Base-by-base conservation (phyloP, 1,140 invertebrate species). In the Drosophila teissieri region DNA sequence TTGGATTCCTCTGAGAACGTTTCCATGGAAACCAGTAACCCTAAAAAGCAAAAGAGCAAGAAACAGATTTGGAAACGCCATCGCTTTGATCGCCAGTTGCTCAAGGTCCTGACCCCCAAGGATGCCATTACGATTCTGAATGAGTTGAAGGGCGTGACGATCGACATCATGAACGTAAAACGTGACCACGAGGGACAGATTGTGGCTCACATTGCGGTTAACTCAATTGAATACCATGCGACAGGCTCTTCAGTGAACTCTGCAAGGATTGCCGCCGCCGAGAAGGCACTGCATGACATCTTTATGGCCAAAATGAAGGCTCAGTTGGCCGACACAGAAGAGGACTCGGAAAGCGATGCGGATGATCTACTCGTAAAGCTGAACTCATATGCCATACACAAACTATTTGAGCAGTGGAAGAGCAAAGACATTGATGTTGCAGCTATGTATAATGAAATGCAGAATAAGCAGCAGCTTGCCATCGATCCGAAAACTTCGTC, bases 361-460 rank as follows among this genome's bases (percentile, higher is more conserved):
- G 27, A 51, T 11, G 14, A 15, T 34, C 1, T 51, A 14, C 95
- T 95, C 1, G 96, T 95, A 95, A 94, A 95, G 68, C 92, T 96
- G 68, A 95, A 95, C 3, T 95, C 95, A 54, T 96, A 95, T 92
- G 96, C 95, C 75, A 92, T 96, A 10, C 95, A 95, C 90, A 96
- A 96, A 92, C 92, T 96, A 24, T 96, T 96, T 91, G 90, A 94
- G 7, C 95, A 96, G 89, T 96, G 95, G 95, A 95, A 96, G 90
- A 94, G 93, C 64, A 94, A 95, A 67, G 95, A 95, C 2, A 94
- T 94, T 73, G 93, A 94, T 62, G 94, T 95, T n/a, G 12, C 7
- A 22, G 12, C 15, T 11, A 1, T 45, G 12, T 24, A 6, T 12
- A 14, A 14, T 22, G 44, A 5, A 4, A 7, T 10, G 4, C 1